Evolutionary conservation across 2,113 vertebrate genomes (phyloP), one percentile per base, ranked within the genome.

Genomic region (Caranx melampygus): DNA sequence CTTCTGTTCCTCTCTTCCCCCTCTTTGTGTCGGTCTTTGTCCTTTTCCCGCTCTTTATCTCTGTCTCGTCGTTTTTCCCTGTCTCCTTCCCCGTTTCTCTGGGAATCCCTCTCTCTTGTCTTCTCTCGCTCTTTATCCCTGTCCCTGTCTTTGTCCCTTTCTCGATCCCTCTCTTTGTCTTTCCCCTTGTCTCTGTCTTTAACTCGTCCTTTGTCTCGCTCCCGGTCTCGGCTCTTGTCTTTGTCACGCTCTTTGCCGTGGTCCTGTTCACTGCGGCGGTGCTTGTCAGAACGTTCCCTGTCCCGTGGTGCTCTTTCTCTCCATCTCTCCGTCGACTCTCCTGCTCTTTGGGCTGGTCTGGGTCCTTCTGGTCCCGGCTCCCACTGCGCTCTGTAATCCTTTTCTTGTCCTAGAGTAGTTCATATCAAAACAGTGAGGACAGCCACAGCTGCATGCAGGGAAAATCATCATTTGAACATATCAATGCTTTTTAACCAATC

Each of bases 351-450:
- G 65, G 16, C 1, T 92, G 94, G 60, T 95, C 95, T 40, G 92
- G 93, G 60, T 92, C 78, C 84, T 95, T 98, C 42, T 89, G 89
- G 33, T 96, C 96, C 78, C 86, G 88, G 82, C 94, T 95, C 1
- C 89, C 79, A 11, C 94, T 95, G 83, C 88, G 94, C 20, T 97
- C 97, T 64, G 95, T 95, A 55, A 94, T 92, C 84, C 94, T 95
- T 70, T 91, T 95, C 26, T 92, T 95, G 10, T 93, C 94, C 98
- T 97, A 87, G 65, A 93, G 79, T 26, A 40, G 31, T 62, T 40
- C 2, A 55, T 0, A 55, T 3, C 21, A 75, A 59, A 34, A 59
- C 18, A 64, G 11, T 49, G 44, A 64, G 2, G 15, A 77, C 21
- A 71, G 8, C 14, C 16, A 58, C 0, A 5, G 7, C 9, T 35